phyloP scores from a whole-genome alignment of 2,797 vertebrate genomes.

The Tangara arthus region DNA sequence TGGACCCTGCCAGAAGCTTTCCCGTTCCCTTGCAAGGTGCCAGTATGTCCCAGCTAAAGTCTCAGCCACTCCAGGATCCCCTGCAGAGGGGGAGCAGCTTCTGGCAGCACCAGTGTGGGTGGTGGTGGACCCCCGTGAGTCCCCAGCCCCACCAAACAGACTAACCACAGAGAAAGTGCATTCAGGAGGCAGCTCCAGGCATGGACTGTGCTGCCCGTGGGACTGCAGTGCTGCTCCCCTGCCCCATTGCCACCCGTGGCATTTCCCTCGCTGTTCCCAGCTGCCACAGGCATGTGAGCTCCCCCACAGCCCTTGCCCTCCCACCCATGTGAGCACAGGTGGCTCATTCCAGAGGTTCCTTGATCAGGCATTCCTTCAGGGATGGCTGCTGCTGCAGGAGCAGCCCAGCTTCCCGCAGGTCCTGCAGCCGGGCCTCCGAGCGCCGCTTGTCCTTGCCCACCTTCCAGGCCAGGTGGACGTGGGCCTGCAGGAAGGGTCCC shows the following conservation, averaged over 20 bases:
- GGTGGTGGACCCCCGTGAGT: not conserved
- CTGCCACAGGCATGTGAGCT: accelerated
- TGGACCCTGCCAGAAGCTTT: not conserved
- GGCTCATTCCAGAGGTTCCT: conserved; percentile 81
- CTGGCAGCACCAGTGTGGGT: not conserved
- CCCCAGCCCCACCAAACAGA: accelerated
- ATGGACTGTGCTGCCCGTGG: accelerated
- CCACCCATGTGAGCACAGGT: accelerated
- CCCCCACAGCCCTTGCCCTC: not conserved
- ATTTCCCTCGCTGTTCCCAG: not conserved
- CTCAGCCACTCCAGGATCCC: not conserved
- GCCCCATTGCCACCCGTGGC: not conserved
- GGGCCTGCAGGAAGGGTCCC: conserved; percentile 82
- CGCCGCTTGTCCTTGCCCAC: conserved; percentile 87
- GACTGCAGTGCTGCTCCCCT: not conserved
- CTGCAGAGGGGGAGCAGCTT: accelerated
- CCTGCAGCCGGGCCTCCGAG: conserved; percentile 84
- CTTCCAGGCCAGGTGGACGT: conserved; percentile 89
- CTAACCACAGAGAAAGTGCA: conserved; percentile 3
- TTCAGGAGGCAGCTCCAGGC: not conserved
- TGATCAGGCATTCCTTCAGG: conserved; percentile 87
- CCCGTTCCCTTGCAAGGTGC: not conserved
- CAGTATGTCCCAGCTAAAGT: not conserved
- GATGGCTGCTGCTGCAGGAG: conserved; percentile 78
- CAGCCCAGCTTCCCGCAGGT: conserved; percentile 77